A percentile compares a stretch with the other conserved stretches of the same genome.
These are phyloP conservation scores for Sebastes iracundus DNA, from an alignment of 2,797 vertebrate species.

Conservation along the genomic window DNA sequence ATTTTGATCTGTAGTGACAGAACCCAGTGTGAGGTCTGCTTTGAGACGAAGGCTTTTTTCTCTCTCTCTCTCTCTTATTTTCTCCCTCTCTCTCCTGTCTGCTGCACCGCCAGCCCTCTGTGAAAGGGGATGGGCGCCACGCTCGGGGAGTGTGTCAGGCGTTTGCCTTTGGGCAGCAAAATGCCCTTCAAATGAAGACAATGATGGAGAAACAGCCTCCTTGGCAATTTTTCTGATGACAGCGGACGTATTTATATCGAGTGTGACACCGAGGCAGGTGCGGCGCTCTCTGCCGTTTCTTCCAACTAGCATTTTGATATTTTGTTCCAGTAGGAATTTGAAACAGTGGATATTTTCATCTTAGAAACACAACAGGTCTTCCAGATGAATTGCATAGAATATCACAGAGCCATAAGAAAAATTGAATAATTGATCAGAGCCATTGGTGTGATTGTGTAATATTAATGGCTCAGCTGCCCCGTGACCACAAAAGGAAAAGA, in stretches of 20 bases:
- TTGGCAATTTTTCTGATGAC: conserved; percentile 72
- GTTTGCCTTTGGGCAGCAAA: conserved; percentile 79
- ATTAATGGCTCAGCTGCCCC: conserved; percentile 75
- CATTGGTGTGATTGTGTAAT: conserved; percentile 74
- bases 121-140: conserved; percentile 51
- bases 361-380: conserved; percentile 59
- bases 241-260: conserved; percentile 65
- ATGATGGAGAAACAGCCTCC: conserved; percentile 76
- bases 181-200: conserved; percentile 82
- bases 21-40: conserved; percentile 80
- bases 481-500: conserved; percentile 65
- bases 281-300: conserved; percentile 14
- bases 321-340: conserved; percentile 45
- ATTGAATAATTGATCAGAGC: conserved; percentile 73
- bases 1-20: conserved; percentile 82
- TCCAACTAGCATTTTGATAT: conserved; percentile 50
- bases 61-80: conserved; percentile 5
- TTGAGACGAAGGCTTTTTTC: conserved; percentile 67
- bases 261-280: conserved; percentile 65
- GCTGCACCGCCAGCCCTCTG: conserved; percentile 59
- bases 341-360: conserved; percentile 50
- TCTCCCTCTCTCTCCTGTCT: conserved; percentile 57
- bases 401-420: conserved; percentile 62
- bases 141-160: conserved; percentile 63
- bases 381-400: conserved; percentile 56